Evolutionary conservation across 2,888 invertebrate species (phyloP).

Genomic region (Drosophila meridiana): DNA sequence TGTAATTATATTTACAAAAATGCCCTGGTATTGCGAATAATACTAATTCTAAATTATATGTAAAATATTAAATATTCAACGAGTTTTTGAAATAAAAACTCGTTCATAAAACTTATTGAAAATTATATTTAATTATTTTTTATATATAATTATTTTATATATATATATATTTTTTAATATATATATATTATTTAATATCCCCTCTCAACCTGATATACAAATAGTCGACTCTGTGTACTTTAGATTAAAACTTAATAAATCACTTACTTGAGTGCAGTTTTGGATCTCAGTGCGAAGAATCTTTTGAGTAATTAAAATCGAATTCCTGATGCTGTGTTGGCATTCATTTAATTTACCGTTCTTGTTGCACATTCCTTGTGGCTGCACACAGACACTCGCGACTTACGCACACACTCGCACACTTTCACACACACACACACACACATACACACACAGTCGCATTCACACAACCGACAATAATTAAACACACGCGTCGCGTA

Average conservation of each 20-base stretch:
- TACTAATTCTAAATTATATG: too few species aligned
- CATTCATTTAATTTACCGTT: constrained; percentile 33
- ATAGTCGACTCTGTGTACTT: neutral
- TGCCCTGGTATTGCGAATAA: too few species aligned
- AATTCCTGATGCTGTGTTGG: neutral
- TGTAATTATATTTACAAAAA: too few species aligned
- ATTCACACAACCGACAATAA: constrained; percentile 25
- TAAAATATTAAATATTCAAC: too few species aligned
- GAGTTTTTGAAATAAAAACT: too few species aligned
- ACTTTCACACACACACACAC: neutral
- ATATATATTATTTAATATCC: neutral
- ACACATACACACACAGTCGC: neutral
- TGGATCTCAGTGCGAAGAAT: neutral
- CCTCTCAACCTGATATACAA: neutral
- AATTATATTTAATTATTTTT: too few species aligned
- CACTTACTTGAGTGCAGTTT: constrained; percentile 27
- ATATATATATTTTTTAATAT: neutral
- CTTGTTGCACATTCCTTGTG: constrained; percentile 26
- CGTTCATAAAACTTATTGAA: too few species aligned
- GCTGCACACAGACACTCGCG: constrained; percentile 10
- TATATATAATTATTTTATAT: neutral
- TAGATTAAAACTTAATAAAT: neutral
- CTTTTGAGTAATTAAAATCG: neutral
- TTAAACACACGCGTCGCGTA: constrained; percentile 65
- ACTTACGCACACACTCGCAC: neutral